Evolutionary conservation across 92 coral and sea anemone genomes (phyloP).

Genomic region (Epizoanthus scotinus): DNA sequence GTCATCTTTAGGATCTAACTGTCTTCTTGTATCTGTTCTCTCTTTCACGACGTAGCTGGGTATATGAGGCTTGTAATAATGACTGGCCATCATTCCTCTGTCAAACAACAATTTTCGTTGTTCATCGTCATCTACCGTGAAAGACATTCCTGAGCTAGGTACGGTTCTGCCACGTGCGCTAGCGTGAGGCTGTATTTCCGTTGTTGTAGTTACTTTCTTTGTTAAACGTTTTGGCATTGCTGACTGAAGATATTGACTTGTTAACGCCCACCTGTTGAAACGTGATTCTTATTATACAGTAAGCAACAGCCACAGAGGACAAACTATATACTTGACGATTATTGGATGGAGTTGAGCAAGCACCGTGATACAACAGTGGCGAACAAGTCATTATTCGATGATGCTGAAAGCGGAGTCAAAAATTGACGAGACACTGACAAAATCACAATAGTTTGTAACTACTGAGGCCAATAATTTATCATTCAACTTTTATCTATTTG

Average conservation of each 20-base stretch:
- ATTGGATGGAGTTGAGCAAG: too few relatives aligned
- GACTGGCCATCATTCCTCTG: not conserved
- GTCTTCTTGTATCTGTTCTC: not conserved
- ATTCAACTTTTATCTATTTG: too few relatives aligned
- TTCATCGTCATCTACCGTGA: not conserved
- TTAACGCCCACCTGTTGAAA: not conserved
- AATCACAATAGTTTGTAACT: too few relatives aligned
- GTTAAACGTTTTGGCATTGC: not conserved
- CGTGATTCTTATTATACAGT: too few relatives aligned
- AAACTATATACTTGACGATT: not conserved
- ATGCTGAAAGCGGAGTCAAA: too few relatives aligned
- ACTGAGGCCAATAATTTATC: too few relatives aligned
- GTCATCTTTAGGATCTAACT: not conserved
- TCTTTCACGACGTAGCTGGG: not conserved
- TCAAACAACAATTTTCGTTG: not conserved
- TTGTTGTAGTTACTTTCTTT: not conserved
- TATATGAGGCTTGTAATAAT: not conserved
- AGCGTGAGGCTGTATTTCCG: not conserved
- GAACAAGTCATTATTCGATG: too few relatives aligned
- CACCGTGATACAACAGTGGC: too few relatives aligned
- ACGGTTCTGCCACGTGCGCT: too few relatives aligned
- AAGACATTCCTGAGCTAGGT: not conserved
- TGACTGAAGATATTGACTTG: not conserved
- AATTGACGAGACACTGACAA: too few relatives aligned
- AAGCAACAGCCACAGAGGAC: too few relatives aligned